Percentiles rank a stretch among this genome's conserved stretches.
Conservation (phyloP, 2,888 invertebrate genomes). For the Trachelus troglodyta region DNA sequence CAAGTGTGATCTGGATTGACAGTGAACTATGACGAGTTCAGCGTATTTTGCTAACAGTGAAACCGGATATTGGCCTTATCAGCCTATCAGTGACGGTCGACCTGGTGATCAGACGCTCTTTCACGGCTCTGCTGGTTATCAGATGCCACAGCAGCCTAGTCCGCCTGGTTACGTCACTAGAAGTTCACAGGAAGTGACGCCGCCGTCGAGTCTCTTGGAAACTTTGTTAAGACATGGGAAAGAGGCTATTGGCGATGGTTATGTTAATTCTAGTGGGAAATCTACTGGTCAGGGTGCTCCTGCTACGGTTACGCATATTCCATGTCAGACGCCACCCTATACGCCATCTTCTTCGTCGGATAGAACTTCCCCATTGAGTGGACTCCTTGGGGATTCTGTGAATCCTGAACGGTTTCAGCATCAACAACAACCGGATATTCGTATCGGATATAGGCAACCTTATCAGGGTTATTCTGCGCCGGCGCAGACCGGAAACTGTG, state of each 20-base stretch:
- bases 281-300: constrained; percentile 1
- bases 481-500: constrained; percentile 27
- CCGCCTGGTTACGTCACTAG: constrained; percentile 1
- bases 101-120: constrained; percentile 24
- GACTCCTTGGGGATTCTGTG: constrained; percentile 30
- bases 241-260: constrained; percentile 39
- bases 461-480: constrained; percentile 31
- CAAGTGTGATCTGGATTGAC: neutral
- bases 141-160: constrained; percentile 15
- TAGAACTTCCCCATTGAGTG: constrained; percentile 41
- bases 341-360: constrained; percentile 46
- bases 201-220: constrained; percentile 46
- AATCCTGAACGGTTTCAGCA: constrained; percentile 33
- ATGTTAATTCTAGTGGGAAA: constrained; percentile 14
- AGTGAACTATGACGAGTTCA: constrained; percentile 44
- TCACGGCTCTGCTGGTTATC: constrained; percentile 21
- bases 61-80: constrained; percentile 45
- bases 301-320: constrained; percentile 27
- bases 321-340: constrained; percentile 47
- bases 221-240: constrained; percentile 49
- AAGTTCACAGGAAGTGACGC: constrained; percentile 9
- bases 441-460: constrained; percentile 12
- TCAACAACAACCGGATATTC: constrained; percentile 23
- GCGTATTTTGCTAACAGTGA: constrained; percentile 41
- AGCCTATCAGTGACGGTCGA: constrained; percentile 29